phyloP scores from a whole-genome alignment of 2,888 invertebrate species.

The Pseudococcus jackbeardsleyi region DNA sequence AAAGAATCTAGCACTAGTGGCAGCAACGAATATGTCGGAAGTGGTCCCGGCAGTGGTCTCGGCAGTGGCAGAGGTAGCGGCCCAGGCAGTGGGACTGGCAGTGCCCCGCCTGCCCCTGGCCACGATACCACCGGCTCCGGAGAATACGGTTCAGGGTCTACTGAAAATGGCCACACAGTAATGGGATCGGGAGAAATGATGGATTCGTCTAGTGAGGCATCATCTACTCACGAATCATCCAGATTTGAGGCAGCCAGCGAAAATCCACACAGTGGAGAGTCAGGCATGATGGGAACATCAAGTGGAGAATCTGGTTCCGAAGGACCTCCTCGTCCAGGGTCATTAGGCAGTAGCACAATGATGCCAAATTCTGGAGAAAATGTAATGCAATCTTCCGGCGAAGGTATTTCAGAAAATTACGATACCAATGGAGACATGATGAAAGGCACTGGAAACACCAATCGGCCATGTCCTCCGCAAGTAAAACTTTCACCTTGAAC shows the following conservation, averaged over 20 bases:
- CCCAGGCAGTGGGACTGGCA: not conserved
- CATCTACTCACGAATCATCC: not conserved
- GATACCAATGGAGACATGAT: not conserved
- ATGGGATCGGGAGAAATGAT: not conserved
- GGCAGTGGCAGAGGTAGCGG: not conserved
- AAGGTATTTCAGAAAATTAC: no score
- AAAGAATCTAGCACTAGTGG: no score
- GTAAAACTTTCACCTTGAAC: not conserved
- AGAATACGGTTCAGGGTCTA: not conserved
- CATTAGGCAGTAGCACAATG: no score
- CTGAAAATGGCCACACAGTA: not conserved
- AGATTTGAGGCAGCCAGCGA: not conserved
- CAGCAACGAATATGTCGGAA: no score
- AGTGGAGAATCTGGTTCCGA: no score
- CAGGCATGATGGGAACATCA: not conserved
- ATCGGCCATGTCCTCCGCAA: not conserved
- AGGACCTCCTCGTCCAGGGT: no score
- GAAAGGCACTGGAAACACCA: not conserved
- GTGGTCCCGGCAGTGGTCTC: not conserved
- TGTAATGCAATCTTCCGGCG: no score
- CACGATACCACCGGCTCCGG: not conserved
- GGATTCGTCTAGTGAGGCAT: not conserved
- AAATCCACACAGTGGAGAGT: no score
- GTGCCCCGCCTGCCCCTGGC: not conserved
- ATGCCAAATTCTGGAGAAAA: no score